Conservation (phyloP, 2,888 invertebrate species). For the Parelbella ahira region DNA sequence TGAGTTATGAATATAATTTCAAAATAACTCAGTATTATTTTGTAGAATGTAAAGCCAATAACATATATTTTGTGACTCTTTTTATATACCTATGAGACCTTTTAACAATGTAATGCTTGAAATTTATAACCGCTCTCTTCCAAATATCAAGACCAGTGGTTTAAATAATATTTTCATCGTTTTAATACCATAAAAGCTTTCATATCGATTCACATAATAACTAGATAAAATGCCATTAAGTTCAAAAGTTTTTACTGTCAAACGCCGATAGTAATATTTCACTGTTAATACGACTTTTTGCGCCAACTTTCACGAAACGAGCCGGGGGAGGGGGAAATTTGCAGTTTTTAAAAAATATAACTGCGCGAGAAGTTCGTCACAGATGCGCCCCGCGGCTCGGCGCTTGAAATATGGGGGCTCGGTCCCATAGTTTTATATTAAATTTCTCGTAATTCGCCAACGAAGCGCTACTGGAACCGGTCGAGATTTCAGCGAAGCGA, state of each 20-base stretch:
- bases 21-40: too few species aligned
- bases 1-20: too few species aligned
- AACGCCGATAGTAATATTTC: constrained; percentile 23
- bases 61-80: too few species aligned
- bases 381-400: constrained; percentile 19
- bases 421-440: constrained; percentile 39
- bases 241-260: constrained; percentile 14
- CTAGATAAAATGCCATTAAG: constrained; percentile 4
- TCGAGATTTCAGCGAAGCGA: constrained; percentile 5
- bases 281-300: constrained; percentile 20
- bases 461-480: constrained; percentile 11
- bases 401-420: constrained; percentile 22
- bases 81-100: too few species aligned
- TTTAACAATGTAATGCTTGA: too few species aligned
- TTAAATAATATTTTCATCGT: too few species aligned
- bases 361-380: constrained; percentile 21
- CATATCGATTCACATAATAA: too few species aligned
- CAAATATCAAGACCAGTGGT: too few species aligned
- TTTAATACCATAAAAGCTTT: too few species aligned
- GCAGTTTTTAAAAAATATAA: constrained; percentile 20
- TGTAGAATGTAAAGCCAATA: too few species aligned
- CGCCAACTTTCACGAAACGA: constrained; percentile 16
- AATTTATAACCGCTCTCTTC: too few species aligned
- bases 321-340: constrained; percentile 14
- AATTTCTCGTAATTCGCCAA: constrained; percentile 33